A percentile compares a stretch with the other conserved stretches of the same genome.
phyloP scores from a whole-genome alignment of 2,113 vertebrate species.

The Amblyopsis rosae region DNA sequence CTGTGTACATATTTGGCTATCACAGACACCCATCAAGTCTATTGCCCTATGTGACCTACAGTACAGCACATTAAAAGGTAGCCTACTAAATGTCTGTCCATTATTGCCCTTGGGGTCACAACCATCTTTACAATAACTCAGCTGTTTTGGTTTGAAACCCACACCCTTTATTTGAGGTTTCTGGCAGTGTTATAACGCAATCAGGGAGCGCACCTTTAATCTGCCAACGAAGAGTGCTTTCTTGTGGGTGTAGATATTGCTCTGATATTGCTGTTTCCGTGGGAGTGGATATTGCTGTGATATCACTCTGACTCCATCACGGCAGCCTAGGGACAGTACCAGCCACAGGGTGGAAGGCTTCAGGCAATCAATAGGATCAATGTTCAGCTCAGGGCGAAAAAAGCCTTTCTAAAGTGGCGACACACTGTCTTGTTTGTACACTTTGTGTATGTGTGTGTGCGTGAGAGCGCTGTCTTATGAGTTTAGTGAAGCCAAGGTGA shows the following conservation, averaged over 20 bases:
- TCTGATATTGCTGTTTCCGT: neutral
- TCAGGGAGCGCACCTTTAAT: neutral
- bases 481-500: slow-evolving; percentile 43
- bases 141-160: neutral
- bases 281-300: no score
- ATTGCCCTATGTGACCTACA: neutral
- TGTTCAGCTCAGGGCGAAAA: slow-evolving; percentile 62
- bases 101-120: no score
- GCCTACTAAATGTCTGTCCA: no score
- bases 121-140: no score
- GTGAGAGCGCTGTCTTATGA: neutral
- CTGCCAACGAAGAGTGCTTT: neutral
- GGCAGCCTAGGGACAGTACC: slow-evolving; percentile 21
- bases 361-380: slow-evolving; percentile 65
- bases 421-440: slow-evolving; percentile 27
- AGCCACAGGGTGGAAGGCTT: slow-evolving; percentile 21
- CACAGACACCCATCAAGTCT: slow-evolving; percentile 7
- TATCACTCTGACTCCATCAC: slow-evolving; percentile 34
- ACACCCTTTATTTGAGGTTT: neutral
- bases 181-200: neutral
- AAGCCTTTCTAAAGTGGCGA: slow-evolving; percentile 57
- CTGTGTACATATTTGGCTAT: neutral
- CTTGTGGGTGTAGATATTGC: slow-evolving; percentile 25
- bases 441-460: neutral
- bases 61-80: neutral